These are phyloP conservation scores for Branchipolynoe longqiensis DNA, from an alignment of 2,888 invertebrate genomes.

Conservation along the genomic window DNA sequence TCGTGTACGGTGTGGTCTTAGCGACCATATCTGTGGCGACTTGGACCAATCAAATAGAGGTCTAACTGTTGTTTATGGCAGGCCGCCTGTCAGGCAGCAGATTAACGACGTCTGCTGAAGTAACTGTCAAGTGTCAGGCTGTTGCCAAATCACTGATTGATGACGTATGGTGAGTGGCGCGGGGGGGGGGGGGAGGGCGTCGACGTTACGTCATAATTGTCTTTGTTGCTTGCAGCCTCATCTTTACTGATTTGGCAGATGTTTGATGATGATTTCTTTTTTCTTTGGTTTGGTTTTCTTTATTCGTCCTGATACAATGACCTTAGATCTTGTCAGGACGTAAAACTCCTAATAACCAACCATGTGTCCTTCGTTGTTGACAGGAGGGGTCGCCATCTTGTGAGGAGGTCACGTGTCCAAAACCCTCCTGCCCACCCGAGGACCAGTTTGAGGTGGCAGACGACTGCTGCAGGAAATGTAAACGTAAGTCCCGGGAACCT, in stretches of 20 bases:
- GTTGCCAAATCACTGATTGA: background rate
- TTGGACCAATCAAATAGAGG: background rate
- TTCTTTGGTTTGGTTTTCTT: no score
- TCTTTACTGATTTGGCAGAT: no score
- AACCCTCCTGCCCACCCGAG: slow-evolving; percentile 88
- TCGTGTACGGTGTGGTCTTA: no score
- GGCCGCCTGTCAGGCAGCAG: background rate
- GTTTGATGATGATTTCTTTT: no score
- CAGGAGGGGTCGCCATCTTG: slow-evolving; percentile 6
- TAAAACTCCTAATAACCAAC: no score
- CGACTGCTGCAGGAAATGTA: slow-evolving; percentile 94
- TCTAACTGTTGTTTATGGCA: slow-evolving; percentile 13
- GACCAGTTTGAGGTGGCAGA: slow-evolving; percentile 91
- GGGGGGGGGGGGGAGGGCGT: no score
- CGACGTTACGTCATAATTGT: no score
- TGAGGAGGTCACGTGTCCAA: slow-evolving; percentile 85
- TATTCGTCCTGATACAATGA: no score
- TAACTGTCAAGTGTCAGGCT: background rate
- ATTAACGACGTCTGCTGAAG: background rate
- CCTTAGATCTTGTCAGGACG: no score
- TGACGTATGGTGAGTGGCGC: no score
- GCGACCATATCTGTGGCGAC: background rate
- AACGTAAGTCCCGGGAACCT: slow-evolving; percentile 84
- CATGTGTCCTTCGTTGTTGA: background rate
- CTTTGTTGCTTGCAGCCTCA: no score